Evolutionary conservation across 2,888 invertebrate genomes (phyloP).

Genomic region (Drosophila greeni): DNA sequence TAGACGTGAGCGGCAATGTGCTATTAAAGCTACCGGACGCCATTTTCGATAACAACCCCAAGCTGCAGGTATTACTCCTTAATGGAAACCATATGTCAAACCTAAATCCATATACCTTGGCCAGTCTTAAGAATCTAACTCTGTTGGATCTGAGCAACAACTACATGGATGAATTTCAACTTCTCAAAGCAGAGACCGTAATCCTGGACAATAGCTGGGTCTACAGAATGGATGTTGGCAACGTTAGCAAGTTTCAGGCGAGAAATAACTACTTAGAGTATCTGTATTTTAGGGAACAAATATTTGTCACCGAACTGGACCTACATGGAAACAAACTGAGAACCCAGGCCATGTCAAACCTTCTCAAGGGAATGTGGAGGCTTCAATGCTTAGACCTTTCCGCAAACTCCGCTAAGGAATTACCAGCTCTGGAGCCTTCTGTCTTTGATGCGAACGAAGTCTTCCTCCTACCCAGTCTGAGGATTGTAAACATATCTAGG

Average conservation of each 20-base stretch:
- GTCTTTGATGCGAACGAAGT: not conserved
- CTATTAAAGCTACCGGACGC: not conserved
- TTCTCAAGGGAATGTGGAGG: conserved; percentile 8
- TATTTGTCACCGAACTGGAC: not conserved
- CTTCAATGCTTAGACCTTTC: conserved; percentile 8
- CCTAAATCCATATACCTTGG: not conserved
- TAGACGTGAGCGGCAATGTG: not conserved
- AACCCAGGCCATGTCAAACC: not conserved
- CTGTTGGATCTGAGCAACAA: not conserved
- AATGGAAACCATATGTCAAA: not conserved
- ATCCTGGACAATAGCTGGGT: not conserved
- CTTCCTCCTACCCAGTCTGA: not conserved
- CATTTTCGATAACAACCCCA: not conserved
- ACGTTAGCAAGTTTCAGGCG: not conserved
- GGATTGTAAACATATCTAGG: not conserved
- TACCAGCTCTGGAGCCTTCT: not conserved
- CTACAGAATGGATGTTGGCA: not conserved
- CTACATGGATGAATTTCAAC: not conserved
- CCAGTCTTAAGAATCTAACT: not conserved
- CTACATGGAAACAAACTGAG: not conserved
- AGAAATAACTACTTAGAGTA: not conserved
- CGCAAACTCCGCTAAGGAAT: not conserved
- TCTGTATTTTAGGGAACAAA: not conserved
- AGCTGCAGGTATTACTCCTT: not conserved
- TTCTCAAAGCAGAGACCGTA: not conserved